These are phyloP conservation scores for Echinarachnius parma DNA, from an alignment of 53 echinoderm and acorn worm genomes.

Conservation along the genomic window DNA sequence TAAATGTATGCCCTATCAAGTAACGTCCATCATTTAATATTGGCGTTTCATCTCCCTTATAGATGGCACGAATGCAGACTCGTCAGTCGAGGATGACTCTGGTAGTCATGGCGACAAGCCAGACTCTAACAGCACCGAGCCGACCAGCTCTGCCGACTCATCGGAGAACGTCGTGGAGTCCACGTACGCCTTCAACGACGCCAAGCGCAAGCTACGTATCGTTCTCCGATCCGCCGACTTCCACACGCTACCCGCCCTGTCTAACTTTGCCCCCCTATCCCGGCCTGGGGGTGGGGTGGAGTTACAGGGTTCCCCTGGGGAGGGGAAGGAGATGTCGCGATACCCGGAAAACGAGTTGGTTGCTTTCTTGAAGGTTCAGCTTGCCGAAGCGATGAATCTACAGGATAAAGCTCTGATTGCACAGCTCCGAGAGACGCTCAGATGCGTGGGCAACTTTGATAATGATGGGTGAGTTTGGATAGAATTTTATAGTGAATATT, in stretches of 20 bases:
- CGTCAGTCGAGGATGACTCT: conserved; percentile 66
- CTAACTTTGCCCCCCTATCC: conserved; percentile 40
- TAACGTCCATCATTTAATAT: background rate
- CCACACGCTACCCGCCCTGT: conserved; percentile 76
- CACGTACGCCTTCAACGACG: conserved; percentile 79
- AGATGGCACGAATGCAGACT: conserved; percentile 71
- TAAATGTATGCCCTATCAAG: too few species aligned
- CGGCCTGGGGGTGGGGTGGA: conserved; percentile 26
- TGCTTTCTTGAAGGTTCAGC: conserved; percentile 90
- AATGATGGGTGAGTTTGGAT: conserved; percentile 68
- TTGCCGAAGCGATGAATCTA: conserved; percentile 92
- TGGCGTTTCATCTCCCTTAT: background rate
- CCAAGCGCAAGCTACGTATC: conserved; percentile 95
- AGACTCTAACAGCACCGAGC: conserved; percentile 66
- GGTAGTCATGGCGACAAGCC: conserved; percentile 88
- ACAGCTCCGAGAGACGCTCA: conserved; percentile 77
- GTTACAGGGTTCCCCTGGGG: conserved; percentile 15
- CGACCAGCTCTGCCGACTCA: conserved; percentile 54
- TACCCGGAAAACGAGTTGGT: conserved; percentile 88
- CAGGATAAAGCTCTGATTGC: conserved; percentile 87
- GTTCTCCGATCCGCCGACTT: conserved; percentile 86
- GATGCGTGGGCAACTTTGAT: conserved; percentile 85
- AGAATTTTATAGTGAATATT: too few species aligned
- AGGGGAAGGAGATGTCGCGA: conserved; percentile 31
- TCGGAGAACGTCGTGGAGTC: conserved; percentile 62